Evolutionary conservation across 2,113 vertebrate genomes (phyloP).

Genomic region (Rhineura floridana): DNA sequence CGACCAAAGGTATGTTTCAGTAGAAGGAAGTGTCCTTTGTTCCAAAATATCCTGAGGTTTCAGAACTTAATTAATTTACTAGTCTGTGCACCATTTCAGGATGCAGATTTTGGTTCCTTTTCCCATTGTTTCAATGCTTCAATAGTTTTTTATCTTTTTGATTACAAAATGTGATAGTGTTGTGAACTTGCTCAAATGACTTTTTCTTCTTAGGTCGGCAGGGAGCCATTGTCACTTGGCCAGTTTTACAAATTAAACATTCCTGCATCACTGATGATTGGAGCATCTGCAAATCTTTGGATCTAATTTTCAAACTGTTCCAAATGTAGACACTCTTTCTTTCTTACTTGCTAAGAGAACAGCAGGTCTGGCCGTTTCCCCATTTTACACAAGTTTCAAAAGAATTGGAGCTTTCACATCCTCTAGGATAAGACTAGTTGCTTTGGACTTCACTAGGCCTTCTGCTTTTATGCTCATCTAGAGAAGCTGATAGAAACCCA

Average conservation of each 20-base stretch:
- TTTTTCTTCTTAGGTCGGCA: slow-evolving; percentile 31
- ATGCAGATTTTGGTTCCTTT: slow-evolving; percentile 49
- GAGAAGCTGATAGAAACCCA: slow-evolving; percentile 9
- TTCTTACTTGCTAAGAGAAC: slow-evolving; percentile 45
- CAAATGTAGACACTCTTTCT: slow-evolving; percentile 48
- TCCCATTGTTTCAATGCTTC: slow-evolving; percentile 19
- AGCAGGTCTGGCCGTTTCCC: slow-evolving; percentile 43
- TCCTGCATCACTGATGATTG: slow-evolving; percentile 58
- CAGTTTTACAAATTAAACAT: slow-evolving; percentile 67
- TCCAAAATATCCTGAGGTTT: too few relatives aligned
- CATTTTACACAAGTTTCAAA: slow-evolving; percentile 38
- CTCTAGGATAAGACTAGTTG: slow-evolving; percentile 10
- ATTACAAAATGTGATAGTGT: slow-evolving; percentile 48
- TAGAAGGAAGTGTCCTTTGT: too few relatives aligned
- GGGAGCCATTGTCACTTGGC: slow-evolving; percentile 54
- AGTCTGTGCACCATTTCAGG: slow-evolving; percentile 52
- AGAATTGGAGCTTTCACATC: slow-evolving; percentile 28
- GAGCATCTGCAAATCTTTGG: slow-evolving; percentile 55
- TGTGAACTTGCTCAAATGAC: slow-evolving; percentile 17
- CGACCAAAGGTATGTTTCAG: too few relatives aligned
- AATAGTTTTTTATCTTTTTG: slow-evolving; percentile 20
- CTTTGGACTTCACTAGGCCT: neutral
- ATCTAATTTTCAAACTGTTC: slow-evolving; percentile 56
- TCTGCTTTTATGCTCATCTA: neutral
- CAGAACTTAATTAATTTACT: too few relatives aligned